A percentile compares a stretch with the other conserved stretches of the same genome.
These are phyloP conservation scores for Gallinago stenura DNA, from an alignment of 2,797 vertebrate species.

Conservation along the genomic window DNA sequence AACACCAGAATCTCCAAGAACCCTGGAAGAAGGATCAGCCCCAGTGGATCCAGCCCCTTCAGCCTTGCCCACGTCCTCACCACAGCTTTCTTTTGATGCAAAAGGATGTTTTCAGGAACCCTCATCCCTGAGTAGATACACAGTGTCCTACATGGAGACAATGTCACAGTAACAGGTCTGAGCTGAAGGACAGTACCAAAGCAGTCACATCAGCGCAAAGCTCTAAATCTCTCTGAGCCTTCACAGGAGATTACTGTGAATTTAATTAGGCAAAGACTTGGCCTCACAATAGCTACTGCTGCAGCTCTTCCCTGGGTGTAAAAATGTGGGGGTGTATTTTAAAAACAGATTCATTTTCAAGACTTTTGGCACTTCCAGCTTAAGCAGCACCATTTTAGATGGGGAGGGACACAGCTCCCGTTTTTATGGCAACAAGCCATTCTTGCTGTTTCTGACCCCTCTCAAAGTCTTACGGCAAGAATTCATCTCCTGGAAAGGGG, in stretches of 20 bases:
- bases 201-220: not conserved
- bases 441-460: not conserved
- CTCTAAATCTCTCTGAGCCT: constrained; percentile 19
- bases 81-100: not conserved
- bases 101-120: not conserved
- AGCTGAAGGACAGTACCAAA: not conserved
- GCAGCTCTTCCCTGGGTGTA: not conserved
- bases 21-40: not conserved
- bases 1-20: not conserved
- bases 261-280: constrained; percentile 26
- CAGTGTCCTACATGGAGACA: rapidly evolving
- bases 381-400: not conserved
- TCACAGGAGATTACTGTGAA: not conserved
- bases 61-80: not conserved
- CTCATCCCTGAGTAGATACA: not conserved
- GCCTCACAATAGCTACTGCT: not conserved
- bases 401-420: not conserved
- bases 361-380: not conserved
- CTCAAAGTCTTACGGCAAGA: not conserved
- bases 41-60: not conserved
- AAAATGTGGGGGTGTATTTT: not conserved
- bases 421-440: not conserved
- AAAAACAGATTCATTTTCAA: not conserved
- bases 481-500: not conserved
- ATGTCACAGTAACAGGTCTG: rapidly evolving